Base-by-base conservation (phyloP, 2,888 invertebrate species). In the Plagodis dolabraria region DNA sequence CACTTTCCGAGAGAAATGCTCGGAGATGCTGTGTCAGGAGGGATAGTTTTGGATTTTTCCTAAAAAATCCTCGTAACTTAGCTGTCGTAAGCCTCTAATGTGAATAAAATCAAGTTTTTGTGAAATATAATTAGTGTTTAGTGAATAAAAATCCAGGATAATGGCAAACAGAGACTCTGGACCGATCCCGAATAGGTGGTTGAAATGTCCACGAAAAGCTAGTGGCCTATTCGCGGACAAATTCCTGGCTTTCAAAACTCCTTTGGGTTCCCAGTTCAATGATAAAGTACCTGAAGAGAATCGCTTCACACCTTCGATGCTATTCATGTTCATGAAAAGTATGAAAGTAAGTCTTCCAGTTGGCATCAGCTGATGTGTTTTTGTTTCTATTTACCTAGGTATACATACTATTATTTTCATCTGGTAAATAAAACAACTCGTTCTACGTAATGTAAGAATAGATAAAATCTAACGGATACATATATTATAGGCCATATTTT, bases 231-330 rank as follows among this genome's bases (percentile, higher is more conserved):
- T 98, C 57, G 94, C 94, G 45, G 95, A 95, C 52, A 97, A 97
- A 79, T 99, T 99, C 85, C 88, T 99, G 60, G 98, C 98, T 5
- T 97, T 98, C 84, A 99, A 99, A 88, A 99, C 99, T 2, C 99
- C 99, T 0, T 93, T 99, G 5, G 96, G 96, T 72, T 89, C 93
- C 7, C 94, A 95, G 55, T 99, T 96, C 83, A 96, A 99, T 83
- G 94, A 94, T 49, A 95, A 97, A 92, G 96, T 99, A 63, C 96
- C 98, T 2, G 95, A 96, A 67, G 95, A 95, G 76, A 95, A 95
- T 83, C 94, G 96, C 42, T 99, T 99, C 84, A 95, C 95, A 40
- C 96, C 99, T 0, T 95, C 96, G 52, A 98, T 99, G 97, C 90
- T 99, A 42, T 96, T 99, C 73, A 93, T 94, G 47, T 95, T 95